Percentiles rank a stretch among this genome's conserved stretches.
Conservation (phyloP, 2,113 vertebrate species). For the Proteles cristata region DNA sequence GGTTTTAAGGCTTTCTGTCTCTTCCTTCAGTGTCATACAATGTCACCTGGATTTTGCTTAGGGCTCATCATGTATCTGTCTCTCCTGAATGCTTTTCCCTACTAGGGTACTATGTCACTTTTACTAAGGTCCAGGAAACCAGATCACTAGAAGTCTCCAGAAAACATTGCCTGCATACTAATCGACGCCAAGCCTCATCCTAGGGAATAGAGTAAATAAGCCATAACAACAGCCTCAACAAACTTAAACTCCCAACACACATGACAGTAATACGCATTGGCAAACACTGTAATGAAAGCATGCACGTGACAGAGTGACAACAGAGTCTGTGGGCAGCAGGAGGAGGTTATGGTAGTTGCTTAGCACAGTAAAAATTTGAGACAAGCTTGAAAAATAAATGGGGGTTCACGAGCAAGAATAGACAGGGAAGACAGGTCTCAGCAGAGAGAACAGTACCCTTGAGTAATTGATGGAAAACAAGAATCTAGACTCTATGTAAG, state of each 20-base stretch:
- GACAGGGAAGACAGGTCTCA: not conserved
- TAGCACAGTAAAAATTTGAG: not conserved
- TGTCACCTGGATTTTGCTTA: not conserved
- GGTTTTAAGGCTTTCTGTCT: not conserved
- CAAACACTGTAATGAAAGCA: not conserved
- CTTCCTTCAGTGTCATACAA: not conserved
- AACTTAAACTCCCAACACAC: not conserved
- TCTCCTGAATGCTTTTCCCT: not conserved
- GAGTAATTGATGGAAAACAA: not conserved
- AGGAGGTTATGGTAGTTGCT: not conserved
- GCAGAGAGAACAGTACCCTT: not conserved
- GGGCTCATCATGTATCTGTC: not conserved
- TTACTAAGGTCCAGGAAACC: not conserved
- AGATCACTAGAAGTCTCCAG: not conserved
- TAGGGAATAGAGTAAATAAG: not conserved
- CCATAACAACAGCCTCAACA: too few species aligned
- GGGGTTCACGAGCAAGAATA: not conserved
- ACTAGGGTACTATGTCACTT: not conserved
- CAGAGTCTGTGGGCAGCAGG: not conserved
- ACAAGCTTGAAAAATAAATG: not conserved
- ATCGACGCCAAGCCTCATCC: not conserved
- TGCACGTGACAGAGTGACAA: not conserved
- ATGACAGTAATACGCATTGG: not conserved
- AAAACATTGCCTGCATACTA: not conserved
- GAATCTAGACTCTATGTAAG: not conserved